A percentile compares a stretch with the other conserved stretches of the same genome.
These are phyloP conservation scores for Copidosoma floridanum DNA, from an alignment of 1,140 invertebrate species.

Conservation along the genomic window DNA sequence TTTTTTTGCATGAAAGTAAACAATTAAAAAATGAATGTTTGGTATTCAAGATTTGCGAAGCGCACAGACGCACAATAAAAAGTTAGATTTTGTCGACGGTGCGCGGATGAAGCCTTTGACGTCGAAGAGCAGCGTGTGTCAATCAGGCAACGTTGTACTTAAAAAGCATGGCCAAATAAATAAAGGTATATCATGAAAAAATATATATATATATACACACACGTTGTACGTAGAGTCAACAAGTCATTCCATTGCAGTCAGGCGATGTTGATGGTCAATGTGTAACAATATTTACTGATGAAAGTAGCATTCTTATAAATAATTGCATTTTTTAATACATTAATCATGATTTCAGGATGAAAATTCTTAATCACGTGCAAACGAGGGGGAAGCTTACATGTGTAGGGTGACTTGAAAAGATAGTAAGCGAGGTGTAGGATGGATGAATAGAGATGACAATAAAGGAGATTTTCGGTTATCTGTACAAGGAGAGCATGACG, in stretches of 20 bases:
- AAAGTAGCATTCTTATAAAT: too few species aligned
- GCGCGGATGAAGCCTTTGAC: constrained; percentile 1
- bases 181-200: not conserved
- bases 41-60: constrained; percentile 25
- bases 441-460: not conserved
- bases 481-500: constrained; percentile 4
- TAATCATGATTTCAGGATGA: too few species aligned
- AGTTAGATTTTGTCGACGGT: not conserved
- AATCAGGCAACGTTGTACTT: constrained; percentile 3
- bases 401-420: too few species aligned
- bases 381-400: constrained; percentile 10
- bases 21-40: too few species aligned
- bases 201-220: not conserved
- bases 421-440: not conserved
- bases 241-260: too few species aligned
- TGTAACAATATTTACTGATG: too few species aligned
- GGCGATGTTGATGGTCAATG: too few species aligned
- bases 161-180: too few species aligned
- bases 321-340: too few species aligned
- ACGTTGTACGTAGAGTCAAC: too few species aligned
- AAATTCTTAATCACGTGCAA: constrained; percentile 13
- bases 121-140: constrained; percentile 5
- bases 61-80: constrained; percentile 10
- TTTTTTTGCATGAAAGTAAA: too few species aligned
- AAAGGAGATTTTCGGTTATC: not conserved